phyloP scores from a whole-genome alignment of 2,888 invertebrate species.

The Dryobotodes eremita region DNA sequence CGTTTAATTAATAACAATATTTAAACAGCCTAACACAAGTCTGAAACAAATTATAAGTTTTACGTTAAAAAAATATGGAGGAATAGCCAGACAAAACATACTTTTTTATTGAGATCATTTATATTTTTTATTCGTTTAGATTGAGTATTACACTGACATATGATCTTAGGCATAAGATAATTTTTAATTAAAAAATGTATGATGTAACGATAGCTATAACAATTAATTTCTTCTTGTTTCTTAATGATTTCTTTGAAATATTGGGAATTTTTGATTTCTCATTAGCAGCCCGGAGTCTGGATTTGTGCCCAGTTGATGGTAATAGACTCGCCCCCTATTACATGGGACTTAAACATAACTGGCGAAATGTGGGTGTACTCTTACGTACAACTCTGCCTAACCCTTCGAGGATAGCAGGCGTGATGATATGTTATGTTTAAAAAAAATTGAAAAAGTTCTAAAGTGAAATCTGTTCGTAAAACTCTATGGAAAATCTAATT shows the following conservation, averaged over 20 bases:
- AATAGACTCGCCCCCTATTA: too few relatives aligned
- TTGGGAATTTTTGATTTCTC: too few relatives aligned
- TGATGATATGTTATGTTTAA: too few relatives aligned
- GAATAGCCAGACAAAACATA: conserved; percentile 27
- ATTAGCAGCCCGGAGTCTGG: too few relatives aligned
- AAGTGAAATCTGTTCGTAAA: background rate
- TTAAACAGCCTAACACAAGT: background rate
- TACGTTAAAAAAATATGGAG: background rate
- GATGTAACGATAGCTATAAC: conserved; percentile 56
- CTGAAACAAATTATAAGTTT: background rate
- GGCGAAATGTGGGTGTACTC: too few relatives aligned
- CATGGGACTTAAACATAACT: too few relatives aligned
- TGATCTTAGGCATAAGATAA: conserved; percentile 64
- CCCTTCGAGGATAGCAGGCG: too few relatives aligned
- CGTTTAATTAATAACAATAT: conserved; percentile 4
- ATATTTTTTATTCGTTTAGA: conserved; percentile 27
- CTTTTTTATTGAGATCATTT: conserved; percentile 27
- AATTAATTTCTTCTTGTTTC: conserved; percentile 44
- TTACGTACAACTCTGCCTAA: too few relatives aligned
- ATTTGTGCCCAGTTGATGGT: too few relatives aligned
- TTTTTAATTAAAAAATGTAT: conserved; percentile 52
- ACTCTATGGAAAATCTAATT: background rate
- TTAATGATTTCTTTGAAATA: background rate
- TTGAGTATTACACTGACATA: conserved; percentile 57
- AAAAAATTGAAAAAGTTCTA: background rate